Percentiles rank a stretch among this genome's conserved stretches.
Conservation (phyloP, 2,113 vertebrate species). For the Callopanchax toddi region DNA sequence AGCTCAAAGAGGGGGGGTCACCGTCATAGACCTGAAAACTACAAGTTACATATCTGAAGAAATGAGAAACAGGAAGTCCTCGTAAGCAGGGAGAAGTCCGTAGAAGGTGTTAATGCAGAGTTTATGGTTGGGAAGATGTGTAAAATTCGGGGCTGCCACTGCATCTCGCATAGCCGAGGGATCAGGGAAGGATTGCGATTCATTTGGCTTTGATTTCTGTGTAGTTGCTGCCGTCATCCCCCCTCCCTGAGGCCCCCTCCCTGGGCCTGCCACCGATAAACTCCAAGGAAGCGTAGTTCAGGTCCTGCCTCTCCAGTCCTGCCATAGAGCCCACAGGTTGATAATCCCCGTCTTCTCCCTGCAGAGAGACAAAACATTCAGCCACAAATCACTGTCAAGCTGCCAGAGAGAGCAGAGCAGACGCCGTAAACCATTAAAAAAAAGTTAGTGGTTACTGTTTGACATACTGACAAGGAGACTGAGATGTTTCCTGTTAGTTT, state of each 20-base stretch:
- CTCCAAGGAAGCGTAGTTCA: conserved; percentile 82
- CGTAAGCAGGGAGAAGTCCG: conserved; percentile 36
- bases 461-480: conserved; percentile 51
- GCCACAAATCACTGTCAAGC: conserved; percentile 19
- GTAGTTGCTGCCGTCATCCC: conserved; percentile 81
- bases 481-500: conserved; percentile 66
- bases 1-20: conserved; percentile 7
- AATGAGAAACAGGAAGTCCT: conserved; percentile 41
- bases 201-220: conserved; percentile 84
- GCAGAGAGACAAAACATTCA: conserved; percentile 50
- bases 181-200: conserved; percentile 85
- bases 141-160: conserved; percentile 62
- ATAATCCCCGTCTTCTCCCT: conserved; percentile 85
- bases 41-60: conserved; percentile 38
- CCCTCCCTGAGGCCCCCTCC: conserved; percentile 75
- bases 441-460: conserved; percentile 62
- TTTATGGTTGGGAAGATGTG: conserved; percentile 34
- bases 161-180: conserved; percentile 75
- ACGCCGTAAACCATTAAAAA: conserved; percentile 24
- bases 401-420: conserved; percentile 20
- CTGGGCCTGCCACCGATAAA: conserved; percentile 75
- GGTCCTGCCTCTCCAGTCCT: conserved; percentile 80
- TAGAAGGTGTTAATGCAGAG: conserved; percentile 38
- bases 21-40: conserved; percentile 23
- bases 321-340: conserved; percentile 80